These are phyloP conservation scores for Brachypodius melanocephalos DNA, from an alignment of 2,113 vertebrate genomes.

Conservation along the genomic window DNA sequence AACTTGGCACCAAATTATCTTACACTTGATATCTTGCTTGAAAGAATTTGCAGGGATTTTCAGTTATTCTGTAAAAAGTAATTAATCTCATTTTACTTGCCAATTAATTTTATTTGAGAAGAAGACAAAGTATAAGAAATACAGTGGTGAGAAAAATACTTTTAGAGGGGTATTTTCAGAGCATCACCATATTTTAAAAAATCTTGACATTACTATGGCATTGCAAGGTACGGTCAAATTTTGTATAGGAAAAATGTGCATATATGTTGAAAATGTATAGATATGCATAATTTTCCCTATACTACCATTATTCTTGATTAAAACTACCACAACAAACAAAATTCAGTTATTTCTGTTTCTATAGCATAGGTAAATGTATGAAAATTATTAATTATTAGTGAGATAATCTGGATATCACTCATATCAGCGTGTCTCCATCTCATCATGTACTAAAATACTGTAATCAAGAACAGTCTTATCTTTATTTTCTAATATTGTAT, in stretches of 20 bases:
- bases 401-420: neutral
- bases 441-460: neutral
- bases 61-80: neutral
- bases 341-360: neutral
- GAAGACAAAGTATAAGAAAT: neutral
- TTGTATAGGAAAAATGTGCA: neutral
- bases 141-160: neutral
- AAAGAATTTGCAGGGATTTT: neutral
- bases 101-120: neutral
- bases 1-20: neutral
- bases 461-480: neutral
- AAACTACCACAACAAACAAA: neutral
- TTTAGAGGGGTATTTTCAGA: neutral
- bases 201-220: neutral
- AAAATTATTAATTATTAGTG: neutral
- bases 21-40: neutral
- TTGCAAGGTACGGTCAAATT: neutral
- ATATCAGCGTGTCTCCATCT: neutral
- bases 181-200: neutral
- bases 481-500: neutral
- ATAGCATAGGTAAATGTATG: neutral
- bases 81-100: neutral
- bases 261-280: neutral
- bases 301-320: neutral
- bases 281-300: neutral